phyloP scores from a whole-genome alignment of 1,140 invertebrate genomes.

The Brachystomella parvula region DNA sequence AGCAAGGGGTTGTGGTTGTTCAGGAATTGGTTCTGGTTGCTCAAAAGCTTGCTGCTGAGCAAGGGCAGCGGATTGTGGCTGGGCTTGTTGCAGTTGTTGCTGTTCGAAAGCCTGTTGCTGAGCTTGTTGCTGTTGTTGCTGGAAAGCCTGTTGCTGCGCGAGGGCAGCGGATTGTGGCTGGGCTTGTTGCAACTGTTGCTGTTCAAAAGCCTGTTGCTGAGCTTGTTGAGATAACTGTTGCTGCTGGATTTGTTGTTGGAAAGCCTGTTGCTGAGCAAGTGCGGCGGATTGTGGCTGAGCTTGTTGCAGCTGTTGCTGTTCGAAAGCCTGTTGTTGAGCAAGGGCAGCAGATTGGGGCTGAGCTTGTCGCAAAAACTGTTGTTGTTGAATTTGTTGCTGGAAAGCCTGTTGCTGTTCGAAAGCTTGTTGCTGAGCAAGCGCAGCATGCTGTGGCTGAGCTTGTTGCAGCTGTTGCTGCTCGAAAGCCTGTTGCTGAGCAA shows the following conservation, averaged over 20 bases:
- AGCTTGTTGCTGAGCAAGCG: conserved; percentile 10
- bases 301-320: conserved; percentile 8
- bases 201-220: conserved; percentile 1
- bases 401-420: neutral
- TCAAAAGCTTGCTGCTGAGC: conserved; percentile 1
- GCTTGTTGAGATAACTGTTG: neutral
- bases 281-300: neutral
- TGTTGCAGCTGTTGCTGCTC: neutral
- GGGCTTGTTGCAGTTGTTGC: neutral
- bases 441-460: conserved; percentile 4
- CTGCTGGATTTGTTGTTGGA: conserved; percentile 1
- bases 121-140: conserved; percentile 5
- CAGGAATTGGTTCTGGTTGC: neutral
- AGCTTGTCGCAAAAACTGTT: neutral
- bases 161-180: conserved; percentile 4
- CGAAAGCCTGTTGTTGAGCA: neutral
- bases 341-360: neutral
- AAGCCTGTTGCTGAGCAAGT: conserved; percentile 1
- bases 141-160: neutral
- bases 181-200: neutral
- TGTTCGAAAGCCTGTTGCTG: neutral
- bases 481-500: too few relatives aligned
- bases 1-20: neutral
- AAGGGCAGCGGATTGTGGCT: neutral
- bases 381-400: conserved; percentile 7